phyloP scores from a whole-genome alignment of 2,888 invertebrate species.

The Ochropleura leucogaster region DNA sequence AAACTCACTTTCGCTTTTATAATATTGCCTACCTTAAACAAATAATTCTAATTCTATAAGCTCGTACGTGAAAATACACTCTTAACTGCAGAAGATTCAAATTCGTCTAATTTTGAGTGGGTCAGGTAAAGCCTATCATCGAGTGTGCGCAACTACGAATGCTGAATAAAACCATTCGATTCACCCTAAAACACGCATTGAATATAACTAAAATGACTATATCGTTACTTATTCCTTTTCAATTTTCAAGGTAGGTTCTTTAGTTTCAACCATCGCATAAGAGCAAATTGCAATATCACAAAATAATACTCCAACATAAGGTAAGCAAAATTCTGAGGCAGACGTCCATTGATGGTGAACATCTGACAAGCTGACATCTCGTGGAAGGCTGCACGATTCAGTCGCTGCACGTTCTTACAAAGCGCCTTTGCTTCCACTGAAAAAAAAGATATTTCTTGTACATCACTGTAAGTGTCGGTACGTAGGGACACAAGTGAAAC shows the following conservation, averaged over 20 bases:
- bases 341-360: background rate
- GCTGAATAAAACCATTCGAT: background rate
- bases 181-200: background rate
- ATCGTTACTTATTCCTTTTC: background rate
- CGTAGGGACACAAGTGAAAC: too few relatives aligned
- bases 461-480: background rate
- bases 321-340: background rate
- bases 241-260: background rate
- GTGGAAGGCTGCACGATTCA: conserved; percentile 9
- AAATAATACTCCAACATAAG: background rate
- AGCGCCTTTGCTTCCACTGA: background rate
- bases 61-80: too few relatives aligned
- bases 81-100: too few relatives aligned
- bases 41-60: too few relatives aligned
- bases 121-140: too few relatives aligned
- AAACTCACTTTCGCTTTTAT: too few relatives aligned
- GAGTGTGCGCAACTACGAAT: too few relatives aligned
- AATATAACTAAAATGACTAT: background rate
- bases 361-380: conserved; percentile 10
- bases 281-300: conserved; percentile 11
- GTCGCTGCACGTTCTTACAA: conserved; percentile 11
- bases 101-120: too few relatives aligned
- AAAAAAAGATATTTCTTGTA: conserved; percentile 5
- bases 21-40: too few relatives aligned
- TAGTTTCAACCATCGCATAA: background rate